Base-by-base conservation (phyloP, 2,113 vertebrate species). In the Thamnaconus septentrionalis region DNA sequence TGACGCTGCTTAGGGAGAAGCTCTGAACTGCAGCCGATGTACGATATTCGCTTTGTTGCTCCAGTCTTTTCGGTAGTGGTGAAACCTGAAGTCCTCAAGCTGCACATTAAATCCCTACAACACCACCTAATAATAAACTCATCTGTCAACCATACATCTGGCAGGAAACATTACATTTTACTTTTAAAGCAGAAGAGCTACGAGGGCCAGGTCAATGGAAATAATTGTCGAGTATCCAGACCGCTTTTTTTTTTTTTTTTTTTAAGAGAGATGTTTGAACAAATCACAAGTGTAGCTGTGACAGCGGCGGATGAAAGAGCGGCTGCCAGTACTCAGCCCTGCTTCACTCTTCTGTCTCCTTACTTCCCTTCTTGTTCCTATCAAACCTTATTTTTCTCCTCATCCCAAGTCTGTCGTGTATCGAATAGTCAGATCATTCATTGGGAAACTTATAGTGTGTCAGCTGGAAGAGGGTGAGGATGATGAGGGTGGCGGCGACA, bases 261-360 rank as follows among this genome's bases (percentile, higher is more conserved):
- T 74, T 85, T 72, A 83, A 80, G 78, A 81, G 91, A 89, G 86
- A 87, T 82, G 76, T 81, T 86, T 87, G 75, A 84, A 86, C 84
- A 86, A 88, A 87, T 91, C 86, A 83, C 79, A 71, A 86, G 76
- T 82, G 56, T 64, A 80, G 73, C 78, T 83, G 71, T 88, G 87
- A 91, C 89, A 88, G 84, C 90, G 90, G 92, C 91, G 92, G 92
- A 92, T 93, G 91, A 90, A 82, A 79, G 80, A 87, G 90, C 92
- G 91, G 88, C 90, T 91, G 89, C 88, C 84, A 85, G 79, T 80
- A 70, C 85, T 92, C 88, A 86, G 87, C 81, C 84, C 85, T 79
- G 74, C 88, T 85, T 87, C 86, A 83, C 80, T 87, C 84, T 75
- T 85, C 78, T 82, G 81, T 81, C 71, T 72, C 64, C 81, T 52